These are phyloP conservation scores for Drosophila serrata DNA, from an alignment of 1,140 invertebrate genomes.

Conservation along the genomic window DNA sequence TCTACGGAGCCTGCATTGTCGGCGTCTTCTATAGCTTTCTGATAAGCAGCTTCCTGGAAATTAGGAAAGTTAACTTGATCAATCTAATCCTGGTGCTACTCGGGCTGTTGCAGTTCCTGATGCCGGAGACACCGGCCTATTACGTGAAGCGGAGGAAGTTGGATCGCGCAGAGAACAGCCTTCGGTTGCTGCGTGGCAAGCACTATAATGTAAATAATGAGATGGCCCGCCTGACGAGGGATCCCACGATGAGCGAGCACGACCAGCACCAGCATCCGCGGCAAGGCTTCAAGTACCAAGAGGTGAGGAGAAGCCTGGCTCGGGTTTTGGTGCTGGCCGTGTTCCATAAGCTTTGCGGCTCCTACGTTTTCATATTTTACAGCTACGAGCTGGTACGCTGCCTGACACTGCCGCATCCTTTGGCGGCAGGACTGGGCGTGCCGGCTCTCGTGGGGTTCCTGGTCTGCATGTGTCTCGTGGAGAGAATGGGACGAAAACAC, in stretches of 20 bases:
- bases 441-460: background rate
- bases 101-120: constrained; percentile 86
- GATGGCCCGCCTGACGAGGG: constrained; percentile 20
- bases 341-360: constrained; percentile 23
- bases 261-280: background rate
- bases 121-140: constrained; percentile 89
- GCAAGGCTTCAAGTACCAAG: background rate
- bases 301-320: constrained; percentile 6
- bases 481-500: constrained; percentile 26
- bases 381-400: background rate
- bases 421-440: background rate
- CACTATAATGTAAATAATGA: constrained; percentile 86
- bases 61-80: constrained; percentile 86
- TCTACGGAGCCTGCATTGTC: constrained; percentile 88
- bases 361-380: constrained; percentile 7
- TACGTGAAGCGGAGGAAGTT: constrained; percentile 86
- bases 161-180: constrained; percentile 87
- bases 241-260: background rate
- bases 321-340: constrained; percentile 5
- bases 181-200: constrained; percentile 89
- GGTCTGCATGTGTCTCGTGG: constrained; percentile 32
- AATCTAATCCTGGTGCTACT: constrained; percentile 87
- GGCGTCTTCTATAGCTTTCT: constrained; percentile 88
- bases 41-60: constrained; percentile 80
- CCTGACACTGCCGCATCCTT: background rate